Evolutionary conservation across 2,113 vertebrate genomes (phyloP), one percentile per base, ranked within the genome.

Genomic region (Glareola pratincola): DNA sequence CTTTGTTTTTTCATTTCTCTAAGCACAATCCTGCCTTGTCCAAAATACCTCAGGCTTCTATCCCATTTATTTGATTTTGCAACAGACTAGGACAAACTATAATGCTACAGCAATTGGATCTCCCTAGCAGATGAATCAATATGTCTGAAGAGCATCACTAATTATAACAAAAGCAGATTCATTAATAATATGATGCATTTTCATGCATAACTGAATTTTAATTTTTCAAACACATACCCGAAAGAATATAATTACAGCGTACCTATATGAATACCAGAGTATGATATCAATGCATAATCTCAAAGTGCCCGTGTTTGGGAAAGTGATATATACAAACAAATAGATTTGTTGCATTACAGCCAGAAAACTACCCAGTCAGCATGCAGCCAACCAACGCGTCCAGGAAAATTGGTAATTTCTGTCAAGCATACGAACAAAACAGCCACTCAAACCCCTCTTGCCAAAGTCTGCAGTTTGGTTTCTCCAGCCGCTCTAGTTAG

Each of bases 41-140:
- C 84, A 96, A 75, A 89, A 66, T 30, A 92, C 56, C 41, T 84
- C 94, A 88, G 67, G 29, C 75, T 91, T 95, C 71, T 37, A 26
- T 79, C 56, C 87, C 37, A 57, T 89, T 85, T 67, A 39, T 27
- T 85, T 36, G 21, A 53, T 69, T 96, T 87, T 80, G 39, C 63
- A 54, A 88, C 36, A 78, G 47, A 13, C 39, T 48, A 57, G 24
- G 20, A 27, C n/a, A 75, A 71, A 50, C n/a, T 50, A 17, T 8
- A 76, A 79, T 26, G 45, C 57, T 80, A 16, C 68, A 74, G 13
- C 43, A 72, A 81, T 76, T 47, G 41, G 34, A 60, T 94, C 32
- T 88, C 72, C 48, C n/a, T 32, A 77, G 63, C 29, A 92, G 37
- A 94, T 64, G 63, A 95, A 96, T 85, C 91, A 89, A 75, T 79